Percentiles rank a stretch among this genome's conserved stretches.
Conservation (phyloP, 2,113 vertebrate genomes). For the Brienomyrus brachyistius region DNA sequence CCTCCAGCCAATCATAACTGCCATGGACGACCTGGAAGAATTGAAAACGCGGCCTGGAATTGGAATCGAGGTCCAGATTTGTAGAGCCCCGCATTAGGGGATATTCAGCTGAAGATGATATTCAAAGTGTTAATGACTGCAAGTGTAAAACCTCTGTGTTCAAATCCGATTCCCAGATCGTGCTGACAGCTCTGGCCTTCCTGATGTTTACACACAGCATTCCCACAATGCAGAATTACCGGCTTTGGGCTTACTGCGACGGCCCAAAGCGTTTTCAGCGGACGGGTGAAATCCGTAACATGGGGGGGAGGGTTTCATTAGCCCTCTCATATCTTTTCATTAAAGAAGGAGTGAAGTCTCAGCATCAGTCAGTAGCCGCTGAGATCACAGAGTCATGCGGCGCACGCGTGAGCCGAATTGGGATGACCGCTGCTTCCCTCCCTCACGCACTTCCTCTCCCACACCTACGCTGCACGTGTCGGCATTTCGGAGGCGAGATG, state of each 20-base stretch:
- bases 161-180: no score
- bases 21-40: no score
- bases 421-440: slow-evolving; percentile 21
- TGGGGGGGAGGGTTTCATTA: slow-evolving; percentile 42
- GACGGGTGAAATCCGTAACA: neutral
- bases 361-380: slow-evolving; percentile 45
- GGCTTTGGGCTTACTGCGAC: neutral
- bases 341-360: slow-evolving; percentile 43
- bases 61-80: neutral
- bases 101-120: neutral
- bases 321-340: slow-evolving; percentile 29
- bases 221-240: neutral
- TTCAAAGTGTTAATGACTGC: neutral
- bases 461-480: neutral
- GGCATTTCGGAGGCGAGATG: neutral
- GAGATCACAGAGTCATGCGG: slow-evolving; percentile 21
- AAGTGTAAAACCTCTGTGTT: neutral
- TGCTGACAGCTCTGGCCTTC: neutral
- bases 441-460: neutral
- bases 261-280: neutral
- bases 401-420: slow-evolving; percentile 37
- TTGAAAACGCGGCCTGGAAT: no score
- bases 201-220: neutral
- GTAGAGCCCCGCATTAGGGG: neutral
- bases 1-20: no score